A percentile compares a stretch with the other conserved stretches of the same genome.
These are phyloP conservation scores for Callipepla californica DNA, from an alignment of 2,113 vertebrate species.

Conservation along the genomic window DNA sequence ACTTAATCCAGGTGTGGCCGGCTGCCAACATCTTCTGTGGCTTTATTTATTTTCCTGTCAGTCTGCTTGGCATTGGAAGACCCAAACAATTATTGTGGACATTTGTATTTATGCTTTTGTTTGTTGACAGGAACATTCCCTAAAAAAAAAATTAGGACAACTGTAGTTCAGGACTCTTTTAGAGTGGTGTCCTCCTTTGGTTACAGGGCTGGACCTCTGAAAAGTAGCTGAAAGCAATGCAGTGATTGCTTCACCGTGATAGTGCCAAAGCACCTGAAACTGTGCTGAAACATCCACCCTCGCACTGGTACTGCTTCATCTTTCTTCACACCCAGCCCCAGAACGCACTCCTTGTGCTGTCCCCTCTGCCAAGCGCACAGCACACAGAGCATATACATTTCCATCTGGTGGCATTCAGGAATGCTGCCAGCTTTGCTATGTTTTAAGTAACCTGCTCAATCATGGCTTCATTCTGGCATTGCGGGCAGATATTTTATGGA, in stretches of 20 bases:
- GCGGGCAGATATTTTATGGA: constrained; percentile 42
- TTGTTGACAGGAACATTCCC: not conserved
- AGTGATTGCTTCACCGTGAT: constrained; percentile 5
- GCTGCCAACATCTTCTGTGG: not conserved
- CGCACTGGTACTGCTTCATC: not conserved
- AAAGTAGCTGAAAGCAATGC: not conserved
- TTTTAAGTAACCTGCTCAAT: constrained; percentile 55
- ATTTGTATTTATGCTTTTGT: constrained; percentile 24
- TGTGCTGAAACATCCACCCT: not conserved
- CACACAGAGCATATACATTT: not conserved
- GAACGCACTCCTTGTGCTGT: not conserved
- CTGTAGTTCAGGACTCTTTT: not conserved
- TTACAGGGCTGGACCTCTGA: not conserved
- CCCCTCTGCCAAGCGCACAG: rapidly evolving
- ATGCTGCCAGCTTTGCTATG: constrained; percentile 10
- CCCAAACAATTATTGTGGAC: not conserved
- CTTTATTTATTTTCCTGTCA: not conserved
- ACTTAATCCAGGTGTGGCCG: not conserved
- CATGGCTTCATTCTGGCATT: constrained; percentile 39
- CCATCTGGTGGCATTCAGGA: not conserved
- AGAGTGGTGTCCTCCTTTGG: not conserved
- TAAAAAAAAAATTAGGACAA: not conserved
- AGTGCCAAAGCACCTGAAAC: not conserved
- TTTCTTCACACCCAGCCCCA: not conserved
- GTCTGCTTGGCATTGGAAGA: not conserved